Conservation (phyloP, 2,888 invertebrate genomes). For the Orthosia gracilis region DNA sequence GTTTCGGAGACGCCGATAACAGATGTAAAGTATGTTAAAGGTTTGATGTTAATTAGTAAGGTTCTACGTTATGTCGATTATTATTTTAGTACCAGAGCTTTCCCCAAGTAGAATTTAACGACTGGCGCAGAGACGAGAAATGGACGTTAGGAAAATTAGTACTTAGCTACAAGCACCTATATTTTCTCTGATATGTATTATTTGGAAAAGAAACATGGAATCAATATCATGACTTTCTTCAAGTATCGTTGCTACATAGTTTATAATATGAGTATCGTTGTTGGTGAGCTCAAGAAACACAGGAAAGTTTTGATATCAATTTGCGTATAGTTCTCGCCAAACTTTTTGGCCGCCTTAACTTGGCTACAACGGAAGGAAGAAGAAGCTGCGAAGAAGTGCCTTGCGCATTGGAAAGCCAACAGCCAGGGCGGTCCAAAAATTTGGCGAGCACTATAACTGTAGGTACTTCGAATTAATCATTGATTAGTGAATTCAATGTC, state of each 20-base stretch:
- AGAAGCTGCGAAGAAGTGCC: neutral
- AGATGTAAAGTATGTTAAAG: neutral
- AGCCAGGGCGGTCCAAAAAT: no score
- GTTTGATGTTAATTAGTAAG: constrained; percentile 9
- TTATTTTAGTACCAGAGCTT: constrained; percentile 9
- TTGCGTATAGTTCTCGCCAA: neutral
- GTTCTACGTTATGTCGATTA: neutral
- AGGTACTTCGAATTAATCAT: neutral
- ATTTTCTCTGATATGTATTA: neutral
- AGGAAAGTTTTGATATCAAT: neutral
- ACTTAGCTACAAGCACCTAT: neutral
- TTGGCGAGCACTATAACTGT: no score
- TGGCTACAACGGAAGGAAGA: neutral
- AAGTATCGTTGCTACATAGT: no score
- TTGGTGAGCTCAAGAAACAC: neutral
- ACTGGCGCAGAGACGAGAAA: neutral
- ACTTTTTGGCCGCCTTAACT: no score
- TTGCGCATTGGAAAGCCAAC: no score
- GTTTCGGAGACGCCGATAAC: no score
- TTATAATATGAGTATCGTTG: neutral
- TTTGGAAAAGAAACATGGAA: neutral
- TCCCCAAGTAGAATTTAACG: constrained; percentile 17
- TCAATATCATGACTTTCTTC: neutral
- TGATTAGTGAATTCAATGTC: neutral
- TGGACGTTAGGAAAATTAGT: neutral